Conservation (phyloP, 2,797 vertebrate genomes). For the Tinamus major region DNA sequence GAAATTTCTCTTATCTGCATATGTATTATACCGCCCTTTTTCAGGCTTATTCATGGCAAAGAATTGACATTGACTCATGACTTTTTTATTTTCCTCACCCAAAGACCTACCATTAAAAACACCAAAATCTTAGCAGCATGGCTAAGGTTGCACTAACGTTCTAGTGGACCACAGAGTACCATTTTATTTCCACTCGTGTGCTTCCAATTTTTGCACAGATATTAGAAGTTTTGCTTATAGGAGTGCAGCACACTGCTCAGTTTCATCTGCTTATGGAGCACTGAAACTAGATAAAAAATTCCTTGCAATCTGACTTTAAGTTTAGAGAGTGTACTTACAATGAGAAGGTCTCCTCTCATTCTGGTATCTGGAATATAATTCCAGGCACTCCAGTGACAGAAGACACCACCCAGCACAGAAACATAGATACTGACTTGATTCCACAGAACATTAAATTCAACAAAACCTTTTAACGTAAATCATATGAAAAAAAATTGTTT, state of each 20-base stretch:
- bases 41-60: neutral
- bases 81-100: neutral
- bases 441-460: neutral
- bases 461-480: neutral
- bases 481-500: neutral
- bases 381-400: neutral
- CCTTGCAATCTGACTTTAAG: neutral
- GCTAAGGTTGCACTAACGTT: neutral
- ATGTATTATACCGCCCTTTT: neutral
- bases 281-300: neutral
- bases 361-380: neutral
- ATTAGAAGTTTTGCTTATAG: neutral
- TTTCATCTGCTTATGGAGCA: neutral
- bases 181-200: neutral
- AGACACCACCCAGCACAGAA: neutral
- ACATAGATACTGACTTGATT: neutral
- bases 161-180: neutral
- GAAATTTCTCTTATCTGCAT: neutral
- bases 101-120: neutral
- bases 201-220: neutral
- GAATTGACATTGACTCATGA: fast-evolving
- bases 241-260: neutral
- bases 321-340: neutral
- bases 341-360: neutral
- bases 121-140: neutral